Evolutionary conservation across 1,140 invertebrate genomes (phyloP).

Genomic region (Mactra quadrangularis): DNA sequence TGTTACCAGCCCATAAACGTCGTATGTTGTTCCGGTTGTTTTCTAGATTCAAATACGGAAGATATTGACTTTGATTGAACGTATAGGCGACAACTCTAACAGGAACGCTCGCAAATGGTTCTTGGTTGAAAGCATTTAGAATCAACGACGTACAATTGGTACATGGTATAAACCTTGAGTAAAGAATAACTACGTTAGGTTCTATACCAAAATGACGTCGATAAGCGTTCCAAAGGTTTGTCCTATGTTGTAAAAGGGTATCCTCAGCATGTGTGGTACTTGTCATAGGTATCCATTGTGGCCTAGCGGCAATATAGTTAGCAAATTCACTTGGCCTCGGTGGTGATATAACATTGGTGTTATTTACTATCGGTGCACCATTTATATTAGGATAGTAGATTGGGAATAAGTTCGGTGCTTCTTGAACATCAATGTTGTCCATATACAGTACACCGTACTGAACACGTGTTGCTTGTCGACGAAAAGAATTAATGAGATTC

Average conservation of each 20-base stretch:
- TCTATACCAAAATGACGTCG: no score
- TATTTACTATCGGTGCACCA: no score
- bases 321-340: background rate
- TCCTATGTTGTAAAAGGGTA: no score
- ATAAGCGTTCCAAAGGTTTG: no score
- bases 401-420: no score
- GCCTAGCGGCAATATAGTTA: background rate
- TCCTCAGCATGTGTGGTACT: no score
- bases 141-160: background rate
- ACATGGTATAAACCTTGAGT: constrained; percentile 11
- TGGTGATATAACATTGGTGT: no score
- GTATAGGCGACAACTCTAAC: background rate
- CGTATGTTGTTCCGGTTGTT: background rate
- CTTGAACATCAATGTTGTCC: no score
- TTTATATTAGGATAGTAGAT: no score
- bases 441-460: no score
- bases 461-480: no score
- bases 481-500: no score
- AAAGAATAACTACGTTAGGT: background rate
- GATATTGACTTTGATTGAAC: background rate
- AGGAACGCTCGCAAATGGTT: background rate
- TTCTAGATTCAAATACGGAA: background rate
- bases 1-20: background rate
- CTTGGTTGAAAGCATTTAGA: background rate
- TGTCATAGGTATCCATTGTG: background rate